Percentiles rank a stretch among this genome's conserved stretches.
Evolutionary conservation across 2,113 vertebrate genomes (phyloP).

Genomic region (Phylloscopus whistleri): DNA sequence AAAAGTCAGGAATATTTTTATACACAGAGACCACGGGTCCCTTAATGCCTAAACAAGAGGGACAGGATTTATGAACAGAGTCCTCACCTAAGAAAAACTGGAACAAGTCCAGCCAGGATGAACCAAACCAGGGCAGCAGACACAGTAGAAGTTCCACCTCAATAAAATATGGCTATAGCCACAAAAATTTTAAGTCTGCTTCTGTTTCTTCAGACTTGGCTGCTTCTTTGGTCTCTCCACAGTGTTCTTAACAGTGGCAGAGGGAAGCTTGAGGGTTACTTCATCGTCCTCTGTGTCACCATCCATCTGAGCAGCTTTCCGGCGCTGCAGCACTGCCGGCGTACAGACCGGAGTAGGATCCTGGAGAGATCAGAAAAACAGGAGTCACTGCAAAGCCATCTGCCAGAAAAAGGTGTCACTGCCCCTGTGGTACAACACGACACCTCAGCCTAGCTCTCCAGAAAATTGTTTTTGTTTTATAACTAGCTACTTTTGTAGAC

Average conservation of each 20-base stretch:
- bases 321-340: conserved; percentile 83
- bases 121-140: neutral
- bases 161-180: neutral
- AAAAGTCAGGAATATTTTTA: neutral
- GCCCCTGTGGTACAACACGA: neutral
- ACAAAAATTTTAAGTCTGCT: neutral
- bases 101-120: neutral
- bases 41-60: neutral
- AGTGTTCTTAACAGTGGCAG: neutral
- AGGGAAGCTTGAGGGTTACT: conserved; percentile 75
- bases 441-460: neutral
- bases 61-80: neutral
- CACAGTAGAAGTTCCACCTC: neutral
- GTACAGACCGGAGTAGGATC: conserved; percentile 86
- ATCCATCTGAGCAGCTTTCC: conserved; percentile 70
- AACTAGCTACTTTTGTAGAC: neutral
- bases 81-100: neutral
- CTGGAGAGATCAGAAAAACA: conserved; percentile 67
- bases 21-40: neutral
- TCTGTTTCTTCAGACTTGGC: conserved; percentile 18
- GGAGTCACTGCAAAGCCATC: neutral
- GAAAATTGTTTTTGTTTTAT: neutral
- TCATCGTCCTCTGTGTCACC: conserved; percentile 77
- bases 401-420: neutral
- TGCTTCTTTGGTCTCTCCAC: conserved; percentile 19